Base-by-base conservation (phyloP, 2,113 vertebrate genomes). In the Oenanthe melanoleuca region DNA sequence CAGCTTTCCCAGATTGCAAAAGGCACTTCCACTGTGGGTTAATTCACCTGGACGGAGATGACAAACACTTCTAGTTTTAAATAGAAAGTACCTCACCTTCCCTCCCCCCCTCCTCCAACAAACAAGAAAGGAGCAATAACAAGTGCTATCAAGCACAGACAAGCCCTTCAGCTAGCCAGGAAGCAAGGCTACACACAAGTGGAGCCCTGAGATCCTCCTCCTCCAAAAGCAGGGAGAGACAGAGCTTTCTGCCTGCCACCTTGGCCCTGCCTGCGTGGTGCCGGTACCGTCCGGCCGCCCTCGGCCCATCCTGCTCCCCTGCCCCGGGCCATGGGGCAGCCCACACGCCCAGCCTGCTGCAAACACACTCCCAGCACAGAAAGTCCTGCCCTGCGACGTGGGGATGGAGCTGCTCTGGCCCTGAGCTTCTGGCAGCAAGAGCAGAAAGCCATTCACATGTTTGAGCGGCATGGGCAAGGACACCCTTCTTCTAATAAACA, bases 141-240 rank as follows among this genome's bases (percentile, higher is more conserved):
- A 94, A 94, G 88, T 71, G 45, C 93, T 75, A 23, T 96, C 95
- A 95, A 94, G 92, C 61, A 96, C 86, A 88, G 93, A 86, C 85
- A 93, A 95, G 95, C 80, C 88, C 82, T 92, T 77, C 56, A 71
- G 72, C 56, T 60, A 93, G 77, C 85, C 88, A 79, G 82, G 86
- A 90, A 96, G 92, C 57, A 75, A 86, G 49, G 72, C 85, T 93
- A 65, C 14, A 18, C 45, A 42, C 55, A 88, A 92, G 60, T 7
- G 40, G 18, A 66, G 23, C 37, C 24, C 53, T 1, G 2, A 88
- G 65, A 80, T 78, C 53, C 80, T 80, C 60, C 71, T 86, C 53
- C 57, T 86, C 53, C 34, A 29, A 53, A 86, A 47, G 11, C 0
- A 0, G 49, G 22, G 31, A 92, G 28, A 63, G 20, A 57, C 2